Evolutionary conservation across 2,888 invertebrate genomes (phyloP), one percentile per base, ranked within the genome.

Genomic region (Clostera curtula): DNA sequence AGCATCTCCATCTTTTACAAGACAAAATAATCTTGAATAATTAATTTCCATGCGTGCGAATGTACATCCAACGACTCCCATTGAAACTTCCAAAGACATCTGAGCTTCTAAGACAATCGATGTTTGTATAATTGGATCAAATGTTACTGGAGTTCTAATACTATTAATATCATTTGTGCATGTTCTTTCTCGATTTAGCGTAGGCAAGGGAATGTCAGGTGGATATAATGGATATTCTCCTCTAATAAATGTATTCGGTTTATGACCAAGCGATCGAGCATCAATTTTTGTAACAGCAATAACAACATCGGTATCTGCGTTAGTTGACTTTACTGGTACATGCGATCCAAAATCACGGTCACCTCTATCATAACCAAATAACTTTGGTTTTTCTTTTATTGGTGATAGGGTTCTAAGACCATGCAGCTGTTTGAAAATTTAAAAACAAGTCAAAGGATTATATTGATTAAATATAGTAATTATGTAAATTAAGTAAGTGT

Each of bases 101-200:
- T 82, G 74, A 1, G 80, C 60, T 34, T 67, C 45, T 33, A 80
- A 43, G 19, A 80, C 48, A 0, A 64, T 33, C 4, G 52, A 44
- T 10, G 72, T 42, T 18, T 60, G 64, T 12, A 80, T 57, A 2
- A 64, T 20, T 16, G 64, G 25, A 6, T 51, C 31, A 1, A 70
- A 63, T 12, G 28, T 43, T 1, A 59, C n/a, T 3, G 44, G 31
- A 9, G 30, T 29, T 44, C 61, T 48, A 5, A 75, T 49, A 14
- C 42, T 59, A 47, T 82, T 80, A 4, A 77, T 55, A 36, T 80
- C 77, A 34, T 80, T 82, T 2, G 79, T 76, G 34, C 79, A 80
- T 25, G 56, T 41, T 9, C 36, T 43, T 41, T 71, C 64, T 18
- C 75, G 61, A 8, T 50, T 41, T 17, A 56, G 29, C 3, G 24